phyloP scores from a whole-genome alignment of 2,888 invertebrate species.

The Germaria angustata region DNA sequence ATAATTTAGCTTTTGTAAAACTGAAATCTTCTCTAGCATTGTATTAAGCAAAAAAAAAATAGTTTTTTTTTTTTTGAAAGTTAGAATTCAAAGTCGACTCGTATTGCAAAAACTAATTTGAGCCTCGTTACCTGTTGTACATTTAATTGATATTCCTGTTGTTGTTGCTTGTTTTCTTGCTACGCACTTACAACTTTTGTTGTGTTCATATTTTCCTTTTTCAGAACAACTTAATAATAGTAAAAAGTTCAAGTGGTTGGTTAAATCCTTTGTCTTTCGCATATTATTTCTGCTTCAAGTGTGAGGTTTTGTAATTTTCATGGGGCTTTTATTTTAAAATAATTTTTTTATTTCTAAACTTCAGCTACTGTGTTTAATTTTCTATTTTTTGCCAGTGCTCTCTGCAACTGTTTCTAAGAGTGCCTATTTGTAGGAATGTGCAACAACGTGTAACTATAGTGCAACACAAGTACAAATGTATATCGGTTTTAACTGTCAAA shows the following conservation, averaged over 20 bases:
- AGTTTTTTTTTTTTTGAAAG: no score
- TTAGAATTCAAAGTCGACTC: not conserved
- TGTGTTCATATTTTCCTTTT: not conserved
- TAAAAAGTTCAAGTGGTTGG: slow-evolving; percentile 40
- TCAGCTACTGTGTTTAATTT: not conserved
- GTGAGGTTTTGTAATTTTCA: slow-evolving; percentile 48
- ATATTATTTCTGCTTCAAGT: slow-evolving; percentile 19
- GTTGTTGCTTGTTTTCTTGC: not conserved
- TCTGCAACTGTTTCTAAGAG: not conserved
- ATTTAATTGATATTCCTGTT: slow-evolving; percentile 3
- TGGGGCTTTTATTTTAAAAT: slow-evolving; percentile 1
- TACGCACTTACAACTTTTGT: not conserved
- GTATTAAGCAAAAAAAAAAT: no score
- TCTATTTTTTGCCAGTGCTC: not conserved
- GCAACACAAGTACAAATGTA: not conserved
- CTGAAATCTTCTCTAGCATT: no score
- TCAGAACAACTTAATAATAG: not conserved
- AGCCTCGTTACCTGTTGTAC: slow-evolving; percentile 25
- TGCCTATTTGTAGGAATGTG: not conserved
- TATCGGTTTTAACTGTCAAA: slow-evolving; percentile 59
- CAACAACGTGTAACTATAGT: not conserved
- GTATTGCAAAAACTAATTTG: not conserved
- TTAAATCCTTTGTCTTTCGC: slow-evolving; percentile 15
- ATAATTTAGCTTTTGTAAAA: no score
- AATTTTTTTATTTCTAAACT: slow-evolving; percentile 23